Conservation (phyloP, 2,888 invertebrate species). For the Diaphora mendica region DNA sequence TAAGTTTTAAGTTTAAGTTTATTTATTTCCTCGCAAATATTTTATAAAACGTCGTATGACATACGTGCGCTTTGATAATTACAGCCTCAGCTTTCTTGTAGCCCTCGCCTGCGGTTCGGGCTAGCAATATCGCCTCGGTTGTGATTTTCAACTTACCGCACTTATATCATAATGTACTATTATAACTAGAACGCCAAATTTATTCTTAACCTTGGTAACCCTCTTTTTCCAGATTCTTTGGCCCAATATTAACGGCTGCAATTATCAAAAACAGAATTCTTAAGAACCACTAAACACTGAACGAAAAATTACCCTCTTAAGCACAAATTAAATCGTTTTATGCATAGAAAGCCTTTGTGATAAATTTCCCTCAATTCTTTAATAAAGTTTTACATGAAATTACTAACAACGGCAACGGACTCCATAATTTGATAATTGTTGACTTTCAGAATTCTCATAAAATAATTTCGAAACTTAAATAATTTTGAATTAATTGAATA, state of each 20-base stretch:
- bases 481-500: slow-evolving; percentile 34
- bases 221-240: not conserved
- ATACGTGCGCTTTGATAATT: too few species aligned
- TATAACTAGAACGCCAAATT: too few species aligned
- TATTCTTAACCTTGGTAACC: not conserved
- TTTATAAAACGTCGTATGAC: too few species aligned
- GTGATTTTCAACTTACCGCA: too few species aligned
- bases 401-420: not conserved
- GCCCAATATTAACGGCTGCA: not conserved
- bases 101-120: too few species aligned
- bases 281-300: not conserved
- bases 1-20: too few species aligned
- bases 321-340: not conserved
- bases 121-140: too few species aligned
- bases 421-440: slow-evolving; percentile 16
- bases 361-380: not conserved
- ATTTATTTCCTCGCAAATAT: too few species aligned
- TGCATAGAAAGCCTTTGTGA: not conserved
- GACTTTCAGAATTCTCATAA: slow-evolving; percentile 27
- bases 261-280: not conserved
- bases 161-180: too few species aligned
- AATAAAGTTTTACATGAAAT: not conserved
- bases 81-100: too few species aligned
- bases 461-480: slow-evolving; percentile 28
- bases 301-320: not conserved